Conservation (phyloP, 2,797 vertebrate genomes). For the Distichodus sexfasciatus region DNA sequence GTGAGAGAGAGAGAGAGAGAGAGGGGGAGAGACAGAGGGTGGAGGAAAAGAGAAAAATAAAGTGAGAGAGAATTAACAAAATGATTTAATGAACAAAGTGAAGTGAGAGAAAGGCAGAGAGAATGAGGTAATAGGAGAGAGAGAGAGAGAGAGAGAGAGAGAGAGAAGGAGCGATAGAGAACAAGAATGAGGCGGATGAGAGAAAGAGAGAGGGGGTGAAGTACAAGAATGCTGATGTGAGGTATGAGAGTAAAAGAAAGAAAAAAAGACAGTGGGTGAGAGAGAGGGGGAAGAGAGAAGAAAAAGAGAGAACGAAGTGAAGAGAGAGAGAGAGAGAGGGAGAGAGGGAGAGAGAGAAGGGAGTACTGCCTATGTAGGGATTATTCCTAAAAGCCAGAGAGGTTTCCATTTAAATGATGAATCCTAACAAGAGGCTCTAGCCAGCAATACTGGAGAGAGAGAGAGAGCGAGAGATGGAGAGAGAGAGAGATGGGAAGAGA, state of each 20-base stretch:
- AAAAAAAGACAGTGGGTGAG: background rate
- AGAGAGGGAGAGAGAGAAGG: background rate
- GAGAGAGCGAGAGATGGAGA: background rate
- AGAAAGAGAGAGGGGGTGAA: no score
- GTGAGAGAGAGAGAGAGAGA: no score
- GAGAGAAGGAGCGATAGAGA: background rate
- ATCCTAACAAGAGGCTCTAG: conserved; percentile 27
- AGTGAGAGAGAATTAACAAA: background rate
- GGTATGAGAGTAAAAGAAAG: background rate
- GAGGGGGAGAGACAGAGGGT: no score
- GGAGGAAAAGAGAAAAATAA: background rate
- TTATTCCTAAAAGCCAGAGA: conserved; percentile 48
- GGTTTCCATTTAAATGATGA: conserved; percentile 56
- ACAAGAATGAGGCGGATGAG: background rate
- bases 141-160: background rate
- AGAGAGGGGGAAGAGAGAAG: conserved; percentile 9
- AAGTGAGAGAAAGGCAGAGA: background rate
- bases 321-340: background rate
- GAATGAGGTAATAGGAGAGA: background rate
- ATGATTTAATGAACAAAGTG: background rate
- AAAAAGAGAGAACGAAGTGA: background rate
- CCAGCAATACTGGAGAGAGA: background rate
- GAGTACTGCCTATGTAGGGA: conserved; percentile 28
- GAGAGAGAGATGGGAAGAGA: conserved; percentile 9
- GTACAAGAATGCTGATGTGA: no score